These are phyloP conservation scores for Drosophila rellima DNA, from an alignment of 2,888 invertebrate species.

Conservation along the genomic window DNA sequence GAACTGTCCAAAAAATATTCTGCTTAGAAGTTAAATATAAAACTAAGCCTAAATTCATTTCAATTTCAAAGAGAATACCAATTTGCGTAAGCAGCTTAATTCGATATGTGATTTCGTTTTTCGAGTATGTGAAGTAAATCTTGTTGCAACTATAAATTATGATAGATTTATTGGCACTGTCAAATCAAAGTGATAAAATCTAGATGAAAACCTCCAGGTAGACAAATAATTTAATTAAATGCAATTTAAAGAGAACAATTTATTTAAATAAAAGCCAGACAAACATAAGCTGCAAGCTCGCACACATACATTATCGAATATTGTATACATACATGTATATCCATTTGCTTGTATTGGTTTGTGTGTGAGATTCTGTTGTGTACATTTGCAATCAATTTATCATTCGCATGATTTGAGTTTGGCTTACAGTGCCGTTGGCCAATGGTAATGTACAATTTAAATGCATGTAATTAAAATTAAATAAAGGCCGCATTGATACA, in stretches of 20 bases:
- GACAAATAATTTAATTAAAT: constrained; percentile 56
- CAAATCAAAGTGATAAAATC: constrained; percentile 27
- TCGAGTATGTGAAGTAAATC: not conserved
- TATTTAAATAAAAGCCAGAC: constrained; percentile 36
- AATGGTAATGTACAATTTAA: constrained; percentile 49
- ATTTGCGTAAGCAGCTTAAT: constrained; percentile 3
- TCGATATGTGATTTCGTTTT: constrained; percentile 1
- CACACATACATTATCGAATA: not conserved
- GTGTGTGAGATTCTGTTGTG: constrained; percentile 20
- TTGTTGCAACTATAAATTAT: constrained; percentile 20
- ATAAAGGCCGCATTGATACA: constrained; percentile 43
- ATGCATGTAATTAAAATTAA: constrained; percentile 62
- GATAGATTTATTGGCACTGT: constrained; percentile 15
- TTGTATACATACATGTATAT: not conserved
- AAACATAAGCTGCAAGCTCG: not conserved
- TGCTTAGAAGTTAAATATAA: constrained; percentile 1
- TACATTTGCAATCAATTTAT: constrained; percentile 71
- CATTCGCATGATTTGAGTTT: constrained; percentile 65
- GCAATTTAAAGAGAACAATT: constrained; percentile 47
- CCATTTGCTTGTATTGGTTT: constrained; percentile 1
- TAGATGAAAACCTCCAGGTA: constrained; percentile 18
- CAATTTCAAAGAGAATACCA: constrained; percentile 7
- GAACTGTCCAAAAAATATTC: not conserved
- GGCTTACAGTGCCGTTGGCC: constrained; percentile 27
- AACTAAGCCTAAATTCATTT: constrained; percentile 7